Evolutionary conservation across 2,113 vertebrate species (phyloP).

Genomic region (Limanda limanda): DNA sequence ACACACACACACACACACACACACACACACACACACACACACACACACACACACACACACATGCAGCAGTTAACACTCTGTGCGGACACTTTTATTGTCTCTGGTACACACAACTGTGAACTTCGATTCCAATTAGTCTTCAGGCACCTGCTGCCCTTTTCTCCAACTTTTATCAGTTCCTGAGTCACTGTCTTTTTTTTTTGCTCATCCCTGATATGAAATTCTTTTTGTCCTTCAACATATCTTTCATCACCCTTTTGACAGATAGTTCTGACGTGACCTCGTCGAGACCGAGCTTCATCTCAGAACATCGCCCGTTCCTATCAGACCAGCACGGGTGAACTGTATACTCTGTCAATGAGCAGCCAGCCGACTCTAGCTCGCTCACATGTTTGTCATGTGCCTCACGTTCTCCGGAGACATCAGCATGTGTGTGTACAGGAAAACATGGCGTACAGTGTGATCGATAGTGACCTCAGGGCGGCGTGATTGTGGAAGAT

Average conservation of each 20-base stretch:
- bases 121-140: conserved; percentile 40
- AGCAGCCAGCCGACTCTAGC: conserved; percentile 1
- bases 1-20: not conserved
- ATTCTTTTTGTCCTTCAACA: not conserved
- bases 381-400: conserved; percentile 9
- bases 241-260: not conserved
- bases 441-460: not conserved
- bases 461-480: not conserved
- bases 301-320: not conserved
- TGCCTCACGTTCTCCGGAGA: conserved; percentile 15
- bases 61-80: conserved; percentile 19
- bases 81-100: conserved; percentile 36
- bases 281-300: not conserved
- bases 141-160: conserved; percentile 44
- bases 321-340: conserved; percentile 3
- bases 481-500: not conserved
- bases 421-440: not conserved
- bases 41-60: conserved; percentile 1
- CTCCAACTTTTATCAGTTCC: conserved; percentile 8
- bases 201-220: not conserved
- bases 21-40: not conserved
- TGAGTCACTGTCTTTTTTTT: conserved; percentile 1
- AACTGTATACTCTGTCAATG: conserved; percentile 24
- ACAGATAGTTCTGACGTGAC: not conserved
- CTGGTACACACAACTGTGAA: conserved; percentile 15